Evolutionary conservation across 2,113 vertebrate genomes (phyloP), one percentile per base, ranked within the genome.

Genomic region (Leptobrachium leishanense): DNA sequence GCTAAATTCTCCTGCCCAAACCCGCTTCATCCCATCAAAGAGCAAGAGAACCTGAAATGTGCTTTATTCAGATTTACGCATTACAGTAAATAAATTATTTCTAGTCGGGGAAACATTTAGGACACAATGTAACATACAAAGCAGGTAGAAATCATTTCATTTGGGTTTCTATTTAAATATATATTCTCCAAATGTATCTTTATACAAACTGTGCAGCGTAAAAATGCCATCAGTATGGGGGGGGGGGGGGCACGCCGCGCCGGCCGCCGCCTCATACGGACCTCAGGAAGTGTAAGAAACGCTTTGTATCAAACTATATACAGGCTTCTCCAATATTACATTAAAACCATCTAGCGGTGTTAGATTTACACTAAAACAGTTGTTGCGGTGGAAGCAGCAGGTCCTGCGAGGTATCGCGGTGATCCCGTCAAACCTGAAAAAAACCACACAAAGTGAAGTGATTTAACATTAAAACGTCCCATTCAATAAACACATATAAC

Each of bases 121-220:
- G 79, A 85, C 83, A 79, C 76, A 66, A 84, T 83, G 86, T 13
- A 81, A n/a, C 76, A 85, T 11, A 42, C 54, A 86, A 81, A 79
- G 79, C 41, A 74, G 79, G 84, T 54, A 74, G 55, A 57, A 84
- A 59, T 81, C 68, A 76, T 11, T 0, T 85, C 77, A 62, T 64
- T 54, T 83, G n/a, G 20, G 5, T 64, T 64, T 50, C 44, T 82
- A 69, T 77, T 72, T 77, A 77, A 77, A 77, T 77, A 77, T 50
- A 68, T 9, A 72, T 84, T 66, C 81, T 66, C 81, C 85, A 89
- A 89, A 88, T 86, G 85, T 11, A 83, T 87, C 13, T 5, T 78
- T 74, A 82, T 87, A 84, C 84, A 83, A 90, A 90, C 85, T 89
- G 83, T 88, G 86, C 87, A 90, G 87, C 87, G 84, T 88, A 85